These are phyloP conservation scores for Mus spretus DNA, from an alignment of 2,797 vertebrate genomes.

Conservation along the genomic window DNA sequence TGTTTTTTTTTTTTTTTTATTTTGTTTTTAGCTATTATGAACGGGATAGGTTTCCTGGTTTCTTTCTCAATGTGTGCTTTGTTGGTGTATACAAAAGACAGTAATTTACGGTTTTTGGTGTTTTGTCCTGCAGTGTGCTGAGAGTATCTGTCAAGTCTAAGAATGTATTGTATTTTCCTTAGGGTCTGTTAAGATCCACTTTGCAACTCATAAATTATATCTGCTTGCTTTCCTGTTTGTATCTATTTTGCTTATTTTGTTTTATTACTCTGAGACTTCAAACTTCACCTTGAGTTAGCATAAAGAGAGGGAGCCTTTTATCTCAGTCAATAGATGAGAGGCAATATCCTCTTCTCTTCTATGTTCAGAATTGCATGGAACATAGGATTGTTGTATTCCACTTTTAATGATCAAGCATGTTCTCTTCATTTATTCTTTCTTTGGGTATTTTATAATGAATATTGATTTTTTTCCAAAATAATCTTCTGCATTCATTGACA, in stretches of 20 bases:
- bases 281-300: no score
- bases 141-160: not conserved
- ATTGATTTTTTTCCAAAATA: not conserved
- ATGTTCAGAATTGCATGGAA: no score
- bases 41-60: not conserved
- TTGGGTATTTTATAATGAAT: not conserved
- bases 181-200: not conserved
- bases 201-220: not conserved
- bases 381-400: no score
- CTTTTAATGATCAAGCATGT: not conserved
- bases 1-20: no score
- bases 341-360: not conserved
- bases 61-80: not conserved
- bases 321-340: not conserved
- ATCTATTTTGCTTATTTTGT: not conserved
- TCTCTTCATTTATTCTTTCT: not conserved
- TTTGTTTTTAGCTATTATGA: not conserved
- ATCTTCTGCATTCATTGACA: not conserved
- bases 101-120: not conserved
- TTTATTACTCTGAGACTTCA: not conserved
- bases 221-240: not conserved
- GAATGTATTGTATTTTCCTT: not conserved
- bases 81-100: not conserved
- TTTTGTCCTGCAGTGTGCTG: not conserved
- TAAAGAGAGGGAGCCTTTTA: not conserved